Percentiles rank a stretch among this genome's conserved stretches.
Conservation (phyloP, 2,113 vertebrate species). For the Syngnathus scovelli region DNA sequence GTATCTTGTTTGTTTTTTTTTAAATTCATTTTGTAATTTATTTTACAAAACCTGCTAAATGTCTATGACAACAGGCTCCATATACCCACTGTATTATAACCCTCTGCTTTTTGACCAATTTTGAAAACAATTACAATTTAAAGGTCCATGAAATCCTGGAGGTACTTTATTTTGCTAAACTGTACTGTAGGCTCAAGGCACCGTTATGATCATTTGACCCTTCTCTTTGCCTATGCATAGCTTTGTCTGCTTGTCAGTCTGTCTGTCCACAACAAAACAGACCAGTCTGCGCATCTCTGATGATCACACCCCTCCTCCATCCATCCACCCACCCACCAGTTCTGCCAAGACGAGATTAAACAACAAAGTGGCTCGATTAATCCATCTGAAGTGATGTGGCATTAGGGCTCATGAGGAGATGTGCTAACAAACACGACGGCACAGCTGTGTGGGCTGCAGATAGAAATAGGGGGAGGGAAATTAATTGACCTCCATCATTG, state of each 20-base stretch:
- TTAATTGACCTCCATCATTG: slow-evolving; percentile 74
- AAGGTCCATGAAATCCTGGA: background rate
- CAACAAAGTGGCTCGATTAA: slow-evolving; percentile 73
- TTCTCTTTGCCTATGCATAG: slow-evolving; percentile 21
- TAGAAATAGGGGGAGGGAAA: slow-evolving; percentile 66
- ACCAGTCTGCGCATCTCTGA: slow-evolving; percentile 56
- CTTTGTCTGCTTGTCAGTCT: slow-evolving; percentile 51
- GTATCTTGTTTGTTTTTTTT: too few species aligned
- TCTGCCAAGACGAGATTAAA: slow-evolving; percentile 75
- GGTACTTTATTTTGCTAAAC: background rate
- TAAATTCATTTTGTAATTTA: too few species aligned
- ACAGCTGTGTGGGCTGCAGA: slow-evolving; percentile 68
- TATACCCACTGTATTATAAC: too few species aligned
- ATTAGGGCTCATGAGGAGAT: slow-evolving; percentile 71
- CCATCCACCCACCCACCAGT: slow-evolving; percentile 53
- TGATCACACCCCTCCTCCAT: slow-evolving; percentile 47
- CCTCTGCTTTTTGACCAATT: too few species aligned
- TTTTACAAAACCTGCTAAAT: too few species aligned
- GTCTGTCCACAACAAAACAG: slow-evolving; percentile 67
- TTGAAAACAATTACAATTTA: too few species aligned
- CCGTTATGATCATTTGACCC: slow-evolving; percentile 21
- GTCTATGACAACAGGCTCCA: too few species aligned
- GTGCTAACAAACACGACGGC: slow-evolving; percentile 60
- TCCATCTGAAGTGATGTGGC: slow-evolving; percentile 72
- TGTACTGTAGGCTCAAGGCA: slow-evolving; percentile 21